Conservation (phyloP, 2,888 invertebrate species). For the Coronaproctus castanopsis region DNA sequence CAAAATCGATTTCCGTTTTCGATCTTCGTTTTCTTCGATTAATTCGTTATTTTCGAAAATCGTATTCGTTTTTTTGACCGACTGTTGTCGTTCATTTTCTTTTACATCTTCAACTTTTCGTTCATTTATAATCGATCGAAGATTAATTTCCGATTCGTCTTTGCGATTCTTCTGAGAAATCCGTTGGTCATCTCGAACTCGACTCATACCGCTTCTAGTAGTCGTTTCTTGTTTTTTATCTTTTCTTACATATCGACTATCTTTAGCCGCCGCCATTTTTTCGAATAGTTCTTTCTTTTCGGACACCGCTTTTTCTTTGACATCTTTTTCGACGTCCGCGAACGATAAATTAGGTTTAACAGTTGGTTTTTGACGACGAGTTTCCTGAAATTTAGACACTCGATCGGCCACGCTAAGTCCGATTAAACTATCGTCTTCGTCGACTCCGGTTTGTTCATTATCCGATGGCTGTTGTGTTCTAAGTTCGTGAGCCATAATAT, state of each 20-base stretch:
- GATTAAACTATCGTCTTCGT: constrained; percentile 1
- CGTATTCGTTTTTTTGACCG: background rate
- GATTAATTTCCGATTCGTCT: background rate
- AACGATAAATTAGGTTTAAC: constrained; percentile 10
- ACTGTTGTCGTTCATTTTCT: too few species aligned
- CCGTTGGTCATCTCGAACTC: background rate
- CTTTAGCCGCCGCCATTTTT: constrained; percentile 31
- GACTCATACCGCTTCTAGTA: background rate
- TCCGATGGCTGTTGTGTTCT: too few species aligned
- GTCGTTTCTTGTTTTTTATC: background rate
- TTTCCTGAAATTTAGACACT: constrained; percentile 32
- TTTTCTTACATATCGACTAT: background rate
- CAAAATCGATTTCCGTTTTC: too few species aligned
- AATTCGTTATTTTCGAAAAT: background rate
- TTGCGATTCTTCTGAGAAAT: background rate
- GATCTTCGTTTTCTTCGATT: too few species aligned
- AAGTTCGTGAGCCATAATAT: constrained; percentile 20
- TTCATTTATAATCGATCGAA: background rate
- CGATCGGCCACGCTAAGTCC: constrained; percentile 36
- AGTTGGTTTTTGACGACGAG: constrained; percentile 21
- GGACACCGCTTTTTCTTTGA: constrained; percentile 15
- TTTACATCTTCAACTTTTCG: background rate
- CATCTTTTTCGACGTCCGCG: constrained; percentile 15
- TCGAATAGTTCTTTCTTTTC: constrained; percentile 49
- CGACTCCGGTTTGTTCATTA: constrained; percentile 14